Conservation (phyloP, 1,140 invertebrate genomes). For the Atopsyche davidsoni region DNA sequence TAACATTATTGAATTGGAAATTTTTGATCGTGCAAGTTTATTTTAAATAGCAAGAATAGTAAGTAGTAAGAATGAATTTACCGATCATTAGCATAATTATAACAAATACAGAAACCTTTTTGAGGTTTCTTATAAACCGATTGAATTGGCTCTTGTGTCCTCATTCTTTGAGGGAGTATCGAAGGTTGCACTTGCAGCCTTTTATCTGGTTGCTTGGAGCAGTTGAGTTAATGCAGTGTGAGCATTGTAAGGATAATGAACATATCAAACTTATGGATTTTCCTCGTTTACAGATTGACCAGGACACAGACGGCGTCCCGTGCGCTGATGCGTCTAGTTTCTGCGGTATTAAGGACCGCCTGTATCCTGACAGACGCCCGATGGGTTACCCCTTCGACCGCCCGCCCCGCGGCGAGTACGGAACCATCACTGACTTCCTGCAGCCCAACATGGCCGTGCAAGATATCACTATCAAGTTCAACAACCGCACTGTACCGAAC, state of each 20-base stretch:
- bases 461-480: conserved; percentile 49
- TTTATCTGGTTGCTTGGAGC: not conserved
- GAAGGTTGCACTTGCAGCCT: not conserved
- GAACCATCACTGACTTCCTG: conserved; percentile 51
- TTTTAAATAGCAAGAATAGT: too few relatives aligned
- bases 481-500: conserved; percentile 40
- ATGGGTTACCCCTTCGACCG: conserved; percentile 69
- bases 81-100: too few relatives aligned
- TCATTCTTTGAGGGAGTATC: too few relatives aligned
- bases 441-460: conserved; percentile 55
- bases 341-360: conserved; percentile 58
- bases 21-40: too few relatives aligned
- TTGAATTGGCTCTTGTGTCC: too few relatives aligned
- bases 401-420: conserved; percentile 43
- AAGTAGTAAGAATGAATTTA: too few relatives aligned
- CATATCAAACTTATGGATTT: conserved; percentile 8
- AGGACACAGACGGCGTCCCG: conserved; percentile 43
- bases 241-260: not conserved
- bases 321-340: conserved; percentile 58
- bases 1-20: conserved; percentile 2
- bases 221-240: not conserved
- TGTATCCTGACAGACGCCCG: conserved; percentile 56
- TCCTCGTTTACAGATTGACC: conserved; percentile 44
- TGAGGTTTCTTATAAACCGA: too few relatives aligned
- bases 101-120: too few relatives aligned